phyloP scores from a whole-genome alignment of 1,140 invertebrate species.

The Drosophila kikkawai region DNA sequence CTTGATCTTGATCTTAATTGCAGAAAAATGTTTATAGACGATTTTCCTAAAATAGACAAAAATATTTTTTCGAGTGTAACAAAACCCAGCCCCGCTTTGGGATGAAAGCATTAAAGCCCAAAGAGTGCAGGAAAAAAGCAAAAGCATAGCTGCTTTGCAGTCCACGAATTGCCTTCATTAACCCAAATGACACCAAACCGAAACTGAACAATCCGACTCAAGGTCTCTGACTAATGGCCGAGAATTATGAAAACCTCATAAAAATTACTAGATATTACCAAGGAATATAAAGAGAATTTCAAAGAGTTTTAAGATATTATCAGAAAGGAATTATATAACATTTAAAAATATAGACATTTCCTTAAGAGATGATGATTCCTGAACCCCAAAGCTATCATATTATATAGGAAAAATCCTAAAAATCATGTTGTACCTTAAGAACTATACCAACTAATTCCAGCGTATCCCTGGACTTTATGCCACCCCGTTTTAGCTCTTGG shows the following conservation, averaged over 20 bases:
- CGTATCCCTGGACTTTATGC: background rate
- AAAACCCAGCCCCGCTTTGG: background rate
- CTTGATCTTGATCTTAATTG: too few relatives aligned
- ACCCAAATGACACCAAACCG: conserved; percentile 22
- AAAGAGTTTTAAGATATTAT: background rate
- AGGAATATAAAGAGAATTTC: background rate
- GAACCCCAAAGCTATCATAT: too few relatives aligned
- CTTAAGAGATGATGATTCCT: too few relatives aligned
- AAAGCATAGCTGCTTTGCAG: background rate
- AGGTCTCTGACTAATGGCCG: background rate
- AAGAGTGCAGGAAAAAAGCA: conserved; percentile 1
- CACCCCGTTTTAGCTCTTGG: background rate
- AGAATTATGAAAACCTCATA: background rate
- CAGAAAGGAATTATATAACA: background rate
- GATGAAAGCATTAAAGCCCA: conserved; percentile 5
- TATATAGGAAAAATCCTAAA: too few relatives aligned
- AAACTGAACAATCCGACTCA: background rate
- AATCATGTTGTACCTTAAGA: background rate
- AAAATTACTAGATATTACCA: background rate
- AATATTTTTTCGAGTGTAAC: background rate
- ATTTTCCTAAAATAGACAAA: too few relatives aligned
- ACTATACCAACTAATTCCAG: conserved; percentile 13
- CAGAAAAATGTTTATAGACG: too few relatives aligned
- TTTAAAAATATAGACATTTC: too few relatives aligned
- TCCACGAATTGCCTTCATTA: conserved; percentile 31